Evolutionary conservation across 1,140 invertebrate genomes (phyloP).

Genomic region (Papilio polyxenes): DNA sequence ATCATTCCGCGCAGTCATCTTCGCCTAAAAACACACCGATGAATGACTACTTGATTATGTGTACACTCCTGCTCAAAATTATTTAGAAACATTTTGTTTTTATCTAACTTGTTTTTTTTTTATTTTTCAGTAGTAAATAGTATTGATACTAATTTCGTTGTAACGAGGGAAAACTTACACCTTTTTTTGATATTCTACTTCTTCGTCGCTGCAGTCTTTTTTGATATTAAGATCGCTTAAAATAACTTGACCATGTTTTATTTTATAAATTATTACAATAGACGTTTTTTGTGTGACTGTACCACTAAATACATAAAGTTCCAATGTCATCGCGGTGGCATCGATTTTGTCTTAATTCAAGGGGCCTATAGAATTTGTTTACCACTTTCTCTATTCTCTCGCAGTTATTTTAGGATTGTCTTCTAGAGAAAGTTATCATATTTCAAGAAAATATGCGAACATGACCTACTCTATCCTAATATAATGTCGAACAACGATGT

Average conservation of each 20-base stretch:
- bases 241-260: no score
- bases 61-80: neutral
- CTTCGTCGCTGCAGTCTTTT: no score
- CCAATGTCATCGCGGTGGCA: neutral
- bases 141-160: neutral
- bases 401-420: conserved; percentile 21
- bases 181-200: no score
- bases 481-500: neutral
- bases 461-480: neutral
- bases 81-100: neutral
- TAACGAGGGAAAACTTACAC: neutral
- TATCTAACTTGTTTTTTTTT: neutral
- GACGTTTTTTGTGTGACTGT: neutral
- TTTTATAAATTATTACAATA: neutral
- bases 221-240: no score
- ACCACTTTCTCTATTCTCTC: conserved; percentile 12
- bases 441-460: conserved; percentile 11
- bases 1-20: neutral
- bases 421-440: conserved; percentile 16
- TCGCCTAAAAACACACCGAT: neutral
- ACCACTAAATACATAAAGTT: neutral
- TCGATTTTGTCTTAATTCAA: conserved; percentile 8
- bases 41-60: neutral
- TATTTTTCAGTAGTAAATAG: no score
- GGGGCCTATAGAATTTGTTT: conserved; percentile 1